Evolutionary conservation across 2,797 vertebrate genomes (phyloP), one percentile per base, ranked within the genome.

Genomic region (Cossypha heuglini): DNA sequence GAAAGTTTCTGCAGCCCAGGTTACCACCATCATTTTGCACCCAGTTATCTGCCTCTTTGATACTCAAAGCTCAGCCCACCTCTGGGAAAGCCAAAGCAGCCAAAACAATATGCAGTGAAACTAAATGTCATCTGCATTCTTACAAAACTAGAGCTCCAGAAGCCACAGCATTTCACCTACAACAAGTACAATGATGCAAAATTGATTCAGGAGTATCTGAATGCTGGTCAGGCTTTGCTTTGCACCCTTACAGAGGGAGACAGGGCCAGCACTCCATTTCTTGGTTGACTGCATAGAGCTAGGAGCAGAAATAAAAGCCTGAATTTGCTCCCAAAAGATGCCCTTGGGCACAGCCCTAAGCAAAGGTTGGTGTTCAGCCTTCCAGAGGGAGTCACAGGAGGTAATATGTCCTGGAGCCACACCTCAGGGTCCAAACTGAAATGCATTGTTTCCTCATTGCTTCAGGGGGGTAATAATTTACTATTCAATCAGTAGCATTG

Each of bases 321-420:
- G 66, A 54, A 69, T 64, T 42, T 81, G 28, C 40, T 78, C 72
- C 80, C 8, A 3, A 57, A 88, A 88, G 6, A 29, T 13, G 54
- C 64, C 25, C 66, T 58, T 59, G 58, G 90, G 38, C 90, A 88
- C 88, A 90, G 74, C 93, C 94, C 83, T 28, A 90, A 89, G 55
- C 90, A 93, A 97, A 96, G 90, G 92, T 92, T 97, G 88, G 80
- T 59, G 22, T 76, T 86, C 89, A 92, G 90, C 46, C 66, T 88
- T 81, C 86, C 76, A 84, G 42, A 10, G 31, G 75, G 16, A 78
- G 63, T 76, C 74, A 57, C 26, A 22, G 31, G 58, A 93, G 58
- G 62, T 31, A 78, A 87, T 35, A 13, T 52, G 76, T 35, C 48
- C 71, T 62, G 66, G 93, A 46, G 86, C 89, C 92, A 85, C 86